Evolutionary conservation across 2,888 invertebrate species (phyloP).

Genomic region (Cryptus viduatorius): DNA sequence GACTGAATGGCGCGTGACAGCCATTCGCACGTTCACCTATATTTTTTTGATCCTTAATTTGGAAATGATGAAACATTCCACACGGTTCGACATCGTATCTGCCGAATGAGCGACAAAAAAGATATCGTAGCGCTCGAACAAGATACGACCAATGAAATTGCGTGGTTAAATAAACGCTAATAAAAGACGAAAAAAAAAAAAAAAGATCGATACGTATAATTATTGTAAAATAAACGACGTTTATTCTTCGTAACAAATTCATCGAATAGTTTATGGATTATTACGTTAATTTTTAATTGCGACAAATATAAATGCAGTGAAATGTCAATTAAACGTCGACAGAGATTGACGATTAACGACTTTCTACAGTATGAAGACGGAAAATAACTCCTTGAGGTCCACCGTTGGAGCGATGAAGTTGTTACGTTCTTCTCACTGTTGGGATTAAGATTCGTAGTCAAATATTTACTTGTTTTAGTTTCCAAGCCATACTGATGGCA

Average conservation of each 20-base stretch:
- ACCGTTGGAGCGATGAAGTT: neutral
- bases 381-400: neutral
- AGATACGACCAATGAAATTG: neutral
- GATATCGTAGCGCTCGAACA: neutral
- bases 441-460: neutral
- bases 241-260: too few relatives aligned
- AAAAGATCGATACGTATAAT: too few relatives aligned
- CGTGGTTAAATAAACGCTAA: too few relatives aligned
- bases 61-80: slow-evolving; percentile 22
- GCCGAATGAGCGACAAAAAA: neutral
- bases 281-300: neutral
- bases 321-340: neutral
- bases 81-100: neutral
- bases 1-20: slow-evolving; percentile 39
- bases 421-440: neutral
- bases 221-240: too few relatives aligned
- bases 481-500: neutral
- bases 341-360: neutral
- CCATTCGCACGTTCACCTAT: slow-evolving; percentile 30
- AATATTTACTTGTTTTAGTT: neutral
- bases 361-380: neutral
- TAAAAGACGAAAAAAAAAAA: too few relatives aligned
- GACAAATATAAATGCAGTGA: neutral
- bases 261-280: neutral
- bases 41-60: slow-evolving; percentile 47